Conservation (phyloP, 2,888 invertebrate species). For the Serripes groenlandicus region DNA sequence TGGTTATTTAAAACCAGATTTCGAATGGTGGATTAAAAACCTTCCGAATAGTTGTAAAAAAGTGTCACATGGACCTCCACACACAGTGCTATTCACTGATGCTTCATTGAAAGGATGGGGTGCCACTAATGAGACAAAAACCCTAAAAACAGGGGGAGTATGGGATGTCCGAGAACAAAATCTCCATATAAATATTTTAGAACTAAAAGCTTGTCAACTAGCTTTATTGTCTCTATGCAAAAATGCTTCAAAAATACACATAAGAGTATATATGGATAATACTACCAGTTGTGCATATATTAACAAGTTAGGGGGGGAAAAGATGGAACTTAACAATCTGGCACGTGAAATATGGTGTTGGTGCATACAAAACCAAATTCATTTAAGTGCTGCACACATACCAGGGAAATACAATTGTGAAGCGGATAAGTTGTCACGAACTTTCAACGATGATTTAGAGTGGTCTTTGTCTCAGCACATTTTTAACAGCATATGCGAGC, state of each 20-base stretch:
- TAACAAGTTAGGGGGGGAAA: constrained; percentile 47
- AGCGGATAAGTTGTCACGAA: constrained; percentile 51
- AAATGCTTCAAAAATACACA: constrained; percentile 9
- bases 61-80: constrained; percentile 14
- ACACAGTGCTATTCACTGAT: constrained; percentile 13
- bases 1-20: background rate
- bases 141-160: constrained; percentile 9
- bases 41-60: background rate
- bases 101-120: constrained; percentile 23
- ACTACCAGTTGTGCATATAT: constrained; percentile 53
- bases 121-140: background rate
- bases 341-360: constrained; percentile 41
- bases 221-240: constrained; percentile 26
- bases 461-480: constrained; percentile 42
- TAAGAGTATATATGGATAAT: constrained; percentile 35
- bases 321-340: constrained; percentile 25
- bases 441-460: constrained; percentile 52
- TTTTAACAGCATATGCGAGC: background rate
- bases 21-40: constrained; percentile 28
- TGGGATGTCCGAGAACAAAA: constrained; percentile 37
- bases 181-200: constrained; percentile 43
- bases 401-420: constrained; percentile 37
- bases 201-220: constrained; percentile 41
- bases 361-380: constrained; percentile 28
- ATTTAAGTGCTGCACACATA: constrained; percentile 44